These are phyloP conservation scores for Platycheirus rosarum DNA, from an alignment of 2,888 invertebrate species.

Conservation along the genomic window DNA sequence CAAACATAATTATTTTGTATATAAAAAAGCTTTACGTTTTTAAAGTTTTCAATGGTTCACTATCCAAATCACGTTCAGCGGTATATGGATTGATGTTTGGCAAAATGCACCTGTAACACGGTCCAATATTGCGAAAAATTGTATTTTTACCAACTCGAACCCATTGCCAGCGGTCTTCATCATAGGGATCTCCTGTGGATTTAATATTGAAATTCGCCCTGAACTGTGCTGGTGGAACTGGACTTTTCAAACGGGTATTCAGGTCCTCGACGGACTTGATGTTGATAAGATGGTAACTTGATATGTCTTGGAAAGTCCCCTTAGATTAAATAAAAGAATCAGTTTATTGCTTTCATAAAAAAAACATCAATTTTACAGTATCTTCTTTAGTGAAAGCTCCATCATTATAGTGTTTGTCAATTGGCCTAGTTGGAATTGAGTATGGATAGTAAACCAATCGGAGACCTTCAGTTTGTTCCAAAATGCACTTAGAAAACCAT, in stretches of 20 bases:
- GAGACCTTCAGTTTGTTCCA: constrained; percentile 83
- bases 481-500: constrained; percentile 86
- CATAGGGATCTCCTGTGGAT: constrained; percentile 84
- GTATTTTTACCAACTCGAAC: constrained; percentile 85
- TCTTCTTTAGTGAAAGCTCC: constrained; percentile 66
- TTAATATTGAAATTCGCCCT: constrained; percentile 88
- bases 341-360: no score
- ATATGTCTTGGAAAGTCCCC: constrained; percentile 87
- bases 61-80: constrained; percentile 84
- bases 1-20: constrained; percentile 13
- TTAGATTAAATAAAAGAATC: constrained; percentile 57
- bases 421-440: constrained; percentile 78
- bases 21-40: constrained; percentile 83
- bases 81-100: constrained; percentile 88
- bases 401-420: constrained; percentile 77
- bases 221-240: constrained; percentile 85
- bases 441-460: constrained; percentile 86
- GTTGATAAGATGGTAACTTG: constrained; percentile 87
- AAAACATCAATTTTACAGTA: constrained; percentile 56
- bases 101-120: constrained; percentile 86
- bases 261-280: constrained; percentile 87
- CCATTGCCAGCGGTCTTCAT: constrained; percentile 89
- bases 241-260: constrained; percentile 84
- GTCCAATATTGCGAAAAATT: constrained; percentile 77
- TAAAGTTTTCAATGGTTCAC: constrained; percentile 87